Conservation (phyloP, 2,888 invertebrate genomes). For the Mythimna impura region DNA sequence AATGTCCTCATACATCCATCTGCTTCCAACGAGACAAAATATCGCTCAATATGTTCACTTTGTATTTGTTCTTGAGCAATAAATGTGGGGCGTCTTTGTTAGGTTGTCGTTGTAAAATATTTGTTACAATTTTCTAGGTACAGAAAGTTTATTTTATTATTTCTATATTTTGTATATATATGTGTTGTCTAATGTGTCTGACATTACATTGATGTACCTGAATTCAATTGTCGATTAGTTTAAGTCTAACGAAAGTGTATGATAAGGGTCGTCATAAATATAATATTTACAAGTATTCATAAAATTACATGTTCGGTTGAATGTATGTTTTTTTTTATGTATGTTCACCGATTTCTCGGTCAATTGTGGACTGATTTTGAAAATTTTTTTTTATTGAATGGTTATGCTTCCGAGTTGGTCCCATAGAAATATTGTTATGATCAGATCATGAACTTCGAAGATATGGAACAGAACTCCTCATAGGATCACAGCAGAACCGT, state of each 20-base stretch:
- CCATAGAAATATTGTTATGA: too few relatives aligned
- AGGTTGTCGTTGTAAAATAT: conserved; percentile 13
- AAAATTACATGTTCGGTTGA: too few relatives aligned
- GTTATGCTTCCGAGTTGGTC: too few relatives aligned
- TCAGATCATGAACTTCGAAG: too few relatives aligned
- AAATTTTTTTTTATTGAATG: too few relatives aligned
- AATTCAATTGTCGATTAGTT: neutral
- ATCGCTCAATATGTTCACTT: conserved; percentile 55
- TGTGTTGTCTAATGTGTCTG: too few relatives aligned
- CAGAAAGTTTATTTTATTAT: neutral
- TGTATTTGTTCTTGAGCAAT: conserved; percentile 55
- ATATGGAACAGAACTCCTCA: too few relatives aligned
- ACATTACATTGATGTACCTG: neutral
- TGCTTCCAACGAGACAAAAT: conserved; percentile 56
- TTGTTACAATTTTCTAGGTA: conserved; percentile 10
- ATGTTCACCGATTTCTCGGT: too few relatives aligned
- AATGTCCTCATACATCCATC: conserved; percentile 64
- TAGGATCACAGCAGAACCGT: too few relatives aligned
- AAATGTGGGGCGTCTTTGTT: conserved; percentile 41
- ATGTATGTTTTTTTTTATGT: too few relatives aligned
- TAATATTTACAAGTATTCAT: neutral
- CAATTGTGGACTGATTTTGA: too few relatives aligned
- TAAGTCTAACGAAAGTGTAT: neutral
- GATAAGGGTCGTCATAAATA: neutral
- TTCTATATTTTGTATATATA: neutral